Evolutionary conservation across 2,888 invertebrate genomes (phyloP), one percentile per base, ranked within the genome.

Genomic region (Drosophila robusta): DNA sequence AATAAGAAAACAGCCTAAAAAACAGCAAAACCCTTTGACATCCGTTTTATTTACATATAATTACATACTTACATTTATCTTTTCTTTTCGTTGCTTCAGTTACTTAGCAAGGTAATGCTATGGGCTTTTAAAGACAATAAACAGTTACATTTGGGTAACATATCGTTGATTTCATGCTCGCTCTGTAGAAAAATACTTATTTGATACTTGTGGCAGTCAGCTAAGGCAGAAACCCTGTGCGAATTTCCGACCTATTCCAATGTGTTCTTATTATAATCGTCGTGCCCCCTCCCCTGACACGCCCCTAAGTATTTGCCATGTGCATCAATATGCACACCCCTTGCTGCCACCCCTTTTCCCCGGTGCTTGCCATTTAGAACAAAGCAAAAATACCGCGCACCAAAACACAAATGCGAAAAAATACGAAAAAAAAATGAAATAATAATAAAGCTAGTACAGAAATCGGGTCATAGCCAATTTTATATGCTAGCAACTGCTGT

Each of bases 381-480:
- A 75, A 77, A 64, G 60, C 63, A 44, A 64, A 73, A 61, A 64
- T 34, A 58, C 26, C 62, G 45, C 66, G 45, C 45, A 34, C 4
- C 58, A 60, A 73, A 56, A 47, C 34, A 34, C 34, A 45, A 42
- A 55, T 29, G 52, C 26, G 45, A 50, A 39, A 12, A 42, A 34
- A 14, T 34, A 39, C 8, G n/a, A 29, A 45, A 52, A 54, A 49
- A 46, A 26, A 45, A 46, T 26, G 24, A 61, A 62, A 51, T 47
- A 61, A 73, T 62, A 77, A 76, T 69, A 81, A 70, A 72, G 55
- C 82, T 76, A 85, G 82, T 76, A 77, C 65, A 85, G 34, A 75
- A 83, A 83, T 83, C 88, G 77, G 88, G 67, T 72, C 86, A 87
- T 76, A 87, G 86, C 88, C 88, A 83, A 87, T 87, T 87, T 85